These are phyloP conservation scores for Engraulis encrasicolus DNA, from an alignment of 2,113 vertebrate genomes.

Conservation along the genomic window DNA sequence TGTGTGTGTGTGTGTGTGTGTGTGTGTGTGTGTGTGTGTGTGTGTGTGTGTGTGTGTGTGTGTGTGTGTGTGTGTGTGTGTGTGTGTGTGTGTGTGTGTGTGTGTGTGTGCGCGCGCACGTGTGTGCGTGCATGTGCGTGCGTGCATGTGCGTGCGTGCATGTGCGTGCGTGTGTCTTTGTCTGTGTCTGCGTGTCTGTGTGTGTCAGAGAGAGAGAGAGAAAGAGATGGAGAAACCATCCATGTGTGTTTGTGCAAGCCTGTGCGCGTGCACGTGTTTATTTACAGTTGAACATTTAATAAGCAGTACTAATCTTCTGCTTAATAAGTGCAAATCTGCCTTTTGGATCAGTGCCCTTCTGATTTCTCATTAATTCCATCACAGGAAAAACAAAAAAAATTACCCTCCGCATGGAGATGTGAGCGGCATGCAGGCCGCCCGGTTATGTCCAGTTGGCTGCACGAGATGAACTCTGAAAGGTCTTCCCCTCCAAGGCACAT, in stretches of 20 bases:
- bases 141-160: too few species aligned
- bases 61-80: background rate
- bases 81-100: too few species aligned
- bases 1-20: background rate
- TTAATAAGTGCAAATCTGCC: background rate
- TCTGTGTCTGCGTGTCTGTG: too few species aligned
- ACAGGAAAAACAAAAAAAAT: background rate
- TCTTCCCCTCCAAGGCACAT: background rate
- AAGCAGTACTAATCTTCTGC: conserved; percentile 7
- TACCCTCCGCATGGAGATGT: background rate
- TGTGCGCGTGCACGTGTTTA: background rate
- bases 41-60: background rate
- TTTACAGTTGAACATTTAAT: conserved; percentile 12
- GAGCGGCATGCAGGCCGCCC: background rate
- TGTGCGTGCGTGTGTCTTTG: too few species aligned
- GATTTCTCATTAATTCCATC: conserved; percentile 18
- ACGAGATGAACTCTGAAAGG: background rate
- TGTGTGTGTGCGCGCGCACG: too few species aligned
- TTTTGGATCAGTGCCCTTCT: background rate
- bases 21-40: background rate
- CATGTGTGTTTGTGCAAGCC: too few species aligned
- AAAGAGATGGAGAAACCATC: too few species aligned
- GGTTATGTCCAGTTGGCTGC: background rate
- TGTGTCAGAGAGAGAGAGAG: too few species aligned
- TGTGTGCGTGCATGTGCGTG: background rate